phyloP scores from a whole-genome alignment of 2,113 vertebrate species.

The Urocitellus parryii region DNA sequence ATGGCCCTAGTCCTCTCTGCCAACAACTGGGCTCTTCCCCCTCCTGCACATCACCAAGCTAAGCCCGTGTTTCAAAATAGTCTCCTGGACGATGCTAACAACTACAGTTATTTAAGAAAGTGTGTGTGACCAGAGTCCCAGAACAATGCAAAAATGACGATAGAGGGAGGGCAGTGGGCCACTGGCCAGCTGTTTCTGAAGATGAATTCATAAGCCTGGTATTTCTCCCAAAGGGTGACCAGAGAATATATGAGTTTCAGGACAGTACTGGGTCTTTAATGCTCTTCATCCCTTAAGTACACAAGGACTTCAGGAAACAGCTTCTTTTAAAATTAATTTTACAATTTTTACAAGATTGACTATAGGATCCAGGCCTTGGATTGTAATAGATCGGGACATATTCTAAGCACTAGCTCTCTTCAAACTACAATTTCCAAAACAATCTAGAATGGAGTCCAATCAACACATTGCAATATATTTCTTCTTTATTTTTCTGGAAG shows the following conservation, averaged over 20 bases:
- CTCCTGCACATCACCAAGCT: slow-evolving; percentile 74
- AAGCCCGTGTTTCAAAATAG: slow-evolving; percentile 86
- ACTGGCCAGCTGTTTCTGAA: not conserved
- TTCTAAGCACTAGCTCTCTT: not conserved
- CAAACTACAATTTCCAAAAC: not conserved
- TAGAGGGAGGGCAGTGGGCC: not conserved
- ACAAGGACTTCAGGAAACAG: not conserved
- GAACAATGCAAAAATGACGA: not conserved
- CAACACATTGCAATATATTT: not conserved
- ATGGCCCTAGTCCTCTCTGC: slow-evolving; percentile 6
- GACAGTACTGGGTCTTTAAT: not conserved
- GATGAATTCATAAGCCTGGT: slow-evolving; percentile 38
- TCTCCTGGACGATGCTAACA: slow-evolving; percentile 78
- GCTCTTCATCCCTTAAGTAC: not conserved
- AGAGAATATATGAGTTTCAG: not conserved
- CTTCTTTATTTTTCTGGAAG: not conserved
- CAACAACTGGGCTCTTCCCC: slow-evolving; percentile 84
- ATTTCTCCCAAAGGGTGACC: not conserved
- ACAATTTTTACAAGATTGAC: not conserved
- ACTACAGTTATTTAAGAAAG: slow-evolving; percentile 85
- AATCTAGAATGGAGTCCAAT: not conserved
- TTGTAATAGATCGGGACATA: not conserved
- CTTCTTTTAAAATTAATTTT: not conserved
- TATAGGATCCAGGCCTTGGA: not conserved
- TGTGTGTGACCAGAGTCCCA: slow-evolving; percentile 62